These are phyloP conservation scores for Xenopus petersii DNA, from an alignment of 2,797 vertebrate species.

Conservation along the genomic window DNA sequence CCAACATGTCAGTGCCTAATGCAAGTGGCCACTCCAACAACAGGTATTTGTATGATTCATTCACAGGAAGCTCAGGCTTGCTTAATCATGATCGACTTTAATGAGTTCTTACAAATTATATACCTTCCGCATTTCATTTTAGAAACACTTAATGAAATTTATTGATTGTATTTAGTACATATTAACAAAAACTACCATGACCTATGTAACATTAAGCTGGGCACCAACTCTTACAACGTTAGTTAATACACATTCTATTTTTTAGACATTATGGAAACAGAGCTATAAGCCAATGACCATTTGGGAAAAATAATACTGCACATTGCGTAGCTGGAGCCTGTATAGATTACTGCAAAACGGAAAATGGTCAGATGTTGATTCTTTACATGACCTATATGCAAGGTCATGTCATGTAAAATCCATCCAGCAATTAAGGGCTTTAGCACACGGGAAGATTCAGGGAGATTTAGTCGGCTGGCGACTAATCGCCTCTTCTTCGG, in stretches of 20 bases:
- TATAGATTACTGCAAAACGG: slow-evolving; percentile 26
- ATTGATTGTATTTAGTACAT: too few species aligned
- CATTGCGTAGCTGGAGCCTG: slow-evolving; percentile 5
- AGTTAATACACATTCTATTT: too few species aligned
- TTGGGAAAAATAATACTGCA: too few species aligned
- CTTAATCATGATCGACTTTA: slow-evolving; percentile 16
- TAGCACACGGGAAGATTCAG: too few species aligned
- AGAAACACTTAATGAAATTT: background rate
- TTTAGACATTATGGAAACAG: too few species aligned
- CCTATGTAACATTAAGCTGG: too few species aligned
- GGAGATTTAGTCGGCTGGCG: too few species aligned
- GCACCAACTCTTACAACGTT: too few species aligned
- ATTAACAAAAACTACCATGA: background rate
- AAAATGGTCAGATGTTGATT: slow-evolving; percentile 17
- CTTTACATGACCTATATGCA: background rate
- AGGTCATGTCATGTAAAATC: background rate
- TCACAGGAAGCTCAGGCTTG: background rate
- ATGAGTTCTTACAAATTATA: background rate
- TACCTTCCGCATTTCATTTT: background rate
- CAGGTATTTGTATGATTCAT: slow-evolving; percentile 32
- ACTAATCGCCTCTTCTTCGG: too few species aligned
- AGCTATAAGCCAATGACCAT: too few species aligned
- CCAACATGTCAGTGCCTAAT: background rate
- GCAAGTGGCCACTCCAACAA: slow-evolving; percentile 13
- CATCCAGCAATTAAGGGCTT: slow-evolving; percentile 43